Evolutionary conservation across 2,797 vertebrate species (phyloP).

Genomic region (Tympanoctomys barrerae): DNA sequence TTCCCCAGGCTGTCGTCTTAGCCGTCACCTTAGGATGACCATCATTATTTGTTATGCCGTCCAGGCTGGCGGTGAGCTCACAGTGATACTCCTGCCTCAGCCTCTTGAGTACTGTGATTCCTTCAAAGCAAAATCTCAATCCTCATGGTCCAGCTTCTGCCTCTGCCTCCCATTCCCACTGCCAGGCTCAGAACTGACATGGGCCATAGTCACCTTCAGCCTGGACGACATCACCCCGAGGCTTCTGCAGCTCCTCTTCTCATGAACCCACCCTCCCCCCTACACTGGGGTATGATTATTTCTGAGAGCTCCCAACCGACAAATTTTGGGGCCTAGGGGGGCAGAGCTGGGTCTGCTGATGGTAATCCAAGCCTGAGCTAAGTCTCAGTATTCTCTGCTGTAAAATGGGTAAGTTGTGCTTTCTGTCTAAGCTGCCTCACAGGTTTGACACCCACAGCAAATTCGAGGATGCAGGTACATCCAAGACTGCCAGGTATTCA

Average conservation of each 20-base stretch:
- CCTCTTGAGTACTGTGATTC: background rate
- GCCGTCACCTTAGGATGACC: background rate
- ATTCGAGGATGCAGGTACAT: background rate
- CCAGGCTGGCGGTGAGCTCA: background rate
- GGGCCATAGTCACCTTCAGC: background rate
- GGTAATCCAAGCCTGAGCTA: background rate
- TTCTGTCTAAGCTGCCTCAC: background rate
- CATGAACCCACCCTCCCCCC: background rate
- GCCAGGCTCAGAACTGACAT: background rate
- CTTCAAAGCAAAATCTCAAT: background rate
- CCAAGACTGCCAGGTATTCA: background rate
- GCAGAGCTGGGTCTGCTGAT: background rate
- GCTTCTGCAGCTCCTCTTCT: background rate
- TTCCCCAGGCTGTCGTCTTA: background rate
- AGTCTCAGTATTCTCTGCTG: slow-evolving; percentile 11
- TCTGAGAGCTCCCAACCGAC: background rate
- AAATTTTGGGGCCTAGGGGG: background rate
- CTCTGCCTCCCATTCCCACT: background rate
- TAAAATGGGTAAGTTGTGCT: background rate
- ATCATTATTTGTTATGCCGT: background rate
- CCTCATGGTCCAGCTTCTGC: background rate
- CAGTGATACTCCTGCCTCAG: background rate
- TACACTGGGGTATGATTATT: background rate
- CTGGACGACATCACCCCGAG: background rate
- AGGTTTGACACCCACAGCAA: background rate